Base-by-base conservation (phyloP, 2,888 invertebrate genomes). In the Aphidoletes aphidimyza region DNA sequence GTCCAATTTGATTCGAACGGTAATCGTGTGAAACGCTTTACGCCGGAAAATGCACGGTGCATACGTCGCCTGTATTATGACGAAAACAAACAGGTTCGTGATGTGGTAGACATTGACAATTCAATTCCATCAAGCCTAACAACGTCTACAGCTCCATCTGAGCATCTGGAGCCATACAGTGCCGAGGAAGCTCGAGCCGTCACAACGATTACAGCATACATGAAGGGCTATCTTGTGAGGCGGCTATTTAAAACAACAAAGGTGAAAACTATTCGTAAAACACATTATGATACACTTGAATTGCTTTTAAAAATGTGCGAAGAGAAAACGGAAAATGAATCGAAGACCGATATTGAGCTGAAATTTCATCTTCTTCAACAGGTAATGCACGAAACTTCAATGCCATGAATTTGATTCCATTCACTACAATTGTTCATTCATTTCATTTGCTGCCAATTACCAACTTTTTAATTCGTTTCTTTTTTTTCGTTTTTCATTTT, bases 201-300 rank as follows among this genome's bases (percentile, higher is more conserved):
- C 22, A 92, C 92, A 36, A 90, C 91, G 86, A 93, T 96, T 85
- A 93, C 93, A 86, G 94, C 95, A 11, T 91, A 91, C 87, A 92
- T 91, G 36, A 94, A 93, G 87, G 97, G 98, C 0, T 97, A 93
- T 89, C 91, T 98, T 85, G 94, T 95, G 34, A 93, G 98, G 84
- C 92, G 97, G 78, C 91, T 98, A 84, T 92, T 97, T 90, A 92
- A 91, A 87, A 96, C 97, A 0, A 95, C 95, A 87, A 93, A 94
- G 87, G 95, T 97, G 19, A 94, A 95, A 89, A 91, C 92, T 85
- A 92, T 96, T 26, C 95, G 90, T 0, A 81, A 85, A 37, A 84
- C 84, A 14, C 59, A 84, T 0, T 34, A 42, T 22, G 85, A 85
- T 45, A 85, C 85, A 37, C 59, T 85, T n/a, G 34, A 83, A 19